Evolutionary conservation across 1,140 invertebrate species (phyloP), one percentile per base, ranked within the genome.

Genomic region (Himalopsyche phryganea): DNA sequence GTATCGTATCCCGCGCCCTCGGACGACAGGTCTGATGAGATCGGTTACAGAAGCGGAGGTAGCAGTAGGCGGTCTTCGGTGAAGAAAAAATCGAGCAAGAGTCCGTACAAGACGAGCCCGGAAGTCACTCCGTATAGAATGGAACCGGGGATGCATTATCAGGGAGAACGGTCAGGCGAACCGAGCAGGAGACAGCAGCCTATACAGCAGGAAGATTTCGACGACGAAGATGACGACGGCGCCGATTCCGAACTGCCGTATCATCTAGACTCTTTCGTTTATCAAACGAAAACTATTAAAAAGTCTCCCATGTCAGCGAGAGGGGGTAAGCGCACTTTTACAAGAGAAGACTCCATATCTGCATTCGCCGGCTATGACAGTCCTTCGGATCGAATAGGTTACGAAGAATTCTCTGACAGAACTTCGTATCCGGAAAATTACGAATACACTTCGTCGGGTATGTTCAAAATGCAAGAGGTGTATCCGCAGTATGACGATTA

Each of bases 201-300:
- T n/a, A 38, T 61, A 9, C 23, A 23, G 14, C 51, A 66, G 35
- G 63, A 67, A 18, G 51, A 67, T 15, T 48, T 60, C 28, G 49
- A 63, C 23, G 50, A 64, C n/a, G 55, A 63, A 13, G 61, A 63
- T 15, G 44, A 68, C 4, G 73, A 74, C 3, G 70, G 74, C 15
- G 68, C n/a, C 14, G 47, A 59, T 69, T 50, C 63, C 61, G 18
- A 50, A 67, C 3, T 73, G 69, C 9, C 72, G 71, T 65, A 61
- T 51, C 58, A 61, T 35, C 75, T 76, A 6, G 76, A 79, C 18
- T 73, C 76, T 50, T 79, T 77, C 47, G 74, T 75, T 10, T 77
- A 77, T 59, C 74, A 74, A 6, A 68, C 76, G 0, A 75, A 77
- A 48, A 79, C 76, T 32, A 79, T 79, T 45, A 79, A 77, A 70